phyloP scores from a whole-genome alignment of 2,113 vertebrate genomes.

The Chaenogobius annularis region DNA sequence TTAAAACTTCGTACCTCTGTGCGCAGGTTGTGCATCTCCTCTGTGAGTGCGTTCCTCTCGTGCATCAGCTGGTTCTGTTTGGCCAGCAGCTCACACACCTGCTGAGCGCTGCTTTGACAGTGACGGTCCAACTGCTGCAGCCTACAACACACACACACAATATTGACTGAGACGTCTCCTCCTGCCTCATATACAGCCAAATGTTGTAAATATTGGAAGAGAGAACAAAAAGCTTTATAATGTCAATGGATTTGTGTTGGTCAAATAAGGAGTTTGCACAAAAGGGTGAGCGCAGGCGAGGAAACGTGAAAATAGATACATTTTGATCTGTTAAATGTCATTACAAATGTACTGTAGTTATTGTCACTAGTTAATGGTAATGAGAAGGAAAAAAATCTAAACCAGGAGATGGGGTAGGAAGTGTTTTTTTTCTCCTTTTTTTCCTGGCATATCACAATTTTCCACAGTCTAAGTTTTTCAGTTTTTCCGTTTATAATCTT shows the following conservation, averaged over 20 bases:
- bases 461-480: too few relatives aligned
- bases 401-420: too few relatives aligned
- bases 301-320: background rate
- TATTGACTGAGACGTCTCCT: conserved; percentile 43
- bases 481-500: too few relatives aligned
- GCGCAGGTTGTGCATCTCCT: conserved; percentile 81
- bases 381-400: too few relatives aligned
- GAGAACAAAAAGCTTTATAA: conserved; percentile 46
- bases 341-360: background rate
- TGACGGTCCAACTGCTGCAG: conserved; percentile 90
- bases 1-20: conserved; percentile 68
- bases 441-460: too few relatives aligned
- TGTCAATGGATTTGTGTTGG: conserved; percentile 55
- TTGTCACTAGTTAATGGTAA: too few relatives aligned
- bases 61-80: conserved; percentile 88
- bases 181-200: conserved; percentile 55
- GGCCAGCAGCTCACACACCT: conserved; percentile 88
- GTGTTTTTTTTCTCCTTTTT: too few relatives aligned
- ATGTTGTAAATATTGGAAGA: conserved; percentile 66
- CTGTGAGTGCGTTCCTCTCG: conserved; percentile 82
- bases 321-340: conserved; percentile 7
- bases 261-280: conserved; percentile 39
- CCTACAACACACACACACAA: conserved; percentile 73
- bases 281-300: conserved; percentile 14
- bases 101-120: conserved; percentile 88